Evolutionary conservation across 1,140 invertebrate species (phyloP).

Genomic region (Megathymus violae): DNA sequence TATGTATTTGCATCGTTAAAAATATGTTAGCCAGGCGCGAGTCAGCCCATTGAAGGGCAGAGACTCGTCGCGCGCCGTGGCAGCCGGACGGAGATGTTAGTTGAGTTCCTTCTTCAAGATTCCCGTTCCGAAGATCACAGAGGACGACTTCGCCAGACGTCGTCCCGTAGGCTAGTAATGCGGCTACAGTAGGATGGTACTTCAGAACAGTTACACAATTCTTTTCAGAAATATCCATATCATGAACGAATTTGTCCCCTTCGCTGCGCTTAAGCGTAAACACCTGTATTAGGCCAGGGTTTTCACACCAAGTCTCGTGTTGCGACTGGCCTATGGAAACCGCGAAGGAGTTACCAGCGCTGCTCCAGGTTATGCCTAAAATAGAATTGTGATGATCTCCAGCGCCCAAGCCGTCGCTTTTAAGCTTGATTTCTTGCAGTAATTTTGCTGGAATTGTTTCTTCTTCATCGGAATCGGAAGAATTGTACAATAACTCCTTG

Average conservation of each 20-base stretch:
- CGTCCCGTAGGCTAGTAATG: constrained; percentile 67
- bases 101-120: constrained; percentile 47
- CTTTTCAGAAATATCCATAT: constrained; percentile 62
- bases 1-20: constrained; percentile 59
- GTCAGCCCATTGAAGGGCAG: constrained; percentile 63
- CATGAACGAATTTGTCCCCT: constrained; percentile 58
- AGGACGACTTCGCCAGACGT: constrained; percentile 68
- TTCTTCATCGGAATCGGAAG: constrained; percentile 72
- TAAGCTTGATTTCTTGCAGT: constrained; percentile 59
- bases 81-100: constrained; percentile 56
- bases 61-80: constrained; percentile 59
- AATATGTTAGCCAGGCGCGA: constrained; percentile 54
- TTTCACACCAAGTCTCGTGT: constrained; percentile 66
- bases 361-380: constrained; percentile 65
- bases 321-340: constrained; percentile 58
- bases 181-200: constrained; percentile 65
- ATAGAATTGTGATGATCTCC: constrained; percentile 59
- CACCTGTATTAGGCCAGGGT: constrained; percentile 62
- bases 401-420: constrained; percentile 45
- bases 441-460: constrained; percentile 54
- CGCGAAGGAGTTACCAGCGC: constrained; percentile 65
- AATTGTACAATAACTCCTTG: constrained; percentile 52
- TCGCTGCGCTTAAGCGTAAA: constrained; percentile 56
- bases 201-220: constrained; percentile 63
- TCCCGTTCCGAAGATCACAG: constrained; percentile 54